Percentiles rank a stretch among this genome's conserved stretches.
phyloP scores from a whole-genome alignment of 2,113 vertebrate genomes.

The Chaetorhynchus papuensis region DNA sequence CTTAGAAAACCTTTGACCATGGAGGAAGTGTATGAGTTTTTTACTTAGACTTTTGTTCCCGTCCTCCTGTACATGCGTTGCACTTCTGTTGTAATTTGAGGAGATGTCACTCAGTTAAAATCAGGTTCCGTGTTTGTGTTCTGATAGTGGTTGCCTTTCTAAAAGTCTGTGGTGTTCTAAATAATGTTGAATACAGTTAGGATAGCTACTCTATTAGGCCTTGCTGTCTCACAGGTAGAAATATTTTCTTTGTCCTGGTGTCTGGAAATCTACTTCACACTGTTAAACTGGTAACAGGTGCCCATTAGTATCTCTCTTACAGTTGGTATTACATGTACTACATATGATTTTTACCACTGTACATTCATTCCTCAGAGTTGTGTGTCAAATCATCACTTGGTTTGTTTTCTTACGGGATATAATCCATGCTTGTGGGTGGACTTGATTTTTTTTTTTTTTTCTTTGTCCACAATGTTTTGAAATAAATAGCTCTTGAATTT shows the following conservation, averaged over 20 bases:
- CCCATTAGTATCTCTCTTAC: background rate
- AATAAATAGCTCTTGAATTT: background rate
- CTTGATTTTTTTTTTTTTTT: background rate
- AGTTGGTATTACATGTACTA: background rate
- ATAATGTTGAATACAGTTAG: background rate
- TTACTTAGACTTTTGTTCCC: background rate
- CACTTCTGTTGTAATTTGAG: background rate
- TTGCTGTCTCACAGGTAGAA: background rate
- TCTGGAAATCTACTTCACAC: background rate
- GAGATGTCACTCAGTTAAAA: background rate
- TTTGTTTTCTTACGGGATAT: background rate
- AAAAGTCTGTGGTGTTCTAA: background rate
- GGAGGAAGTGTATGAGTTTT: background rate
- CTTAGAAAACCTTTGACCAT: background rate
- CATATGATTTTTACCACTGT: rapidly evolving
- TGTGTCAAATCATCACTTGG: background rate
- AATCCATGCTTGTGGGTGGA: background rate
- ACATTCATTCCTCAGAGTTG: background rate
- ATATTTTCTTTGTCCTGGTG: background rate
- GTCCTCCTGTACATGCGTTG: rapidly evolving
- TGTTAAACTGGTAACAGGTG: background rate
- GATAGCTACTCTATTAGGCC: background rate
- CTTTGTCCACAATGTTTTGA: background rate
- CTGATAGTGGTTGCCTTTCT: background rate
- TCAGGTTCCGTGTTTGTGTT: background rate